A percentile compares a stretch with the other conserved stretches of the same genome.
phyloP scores from a whole-genome alignment of 2,797 vertebrate genomes.

The Tokudaia muenninki region DNA sequence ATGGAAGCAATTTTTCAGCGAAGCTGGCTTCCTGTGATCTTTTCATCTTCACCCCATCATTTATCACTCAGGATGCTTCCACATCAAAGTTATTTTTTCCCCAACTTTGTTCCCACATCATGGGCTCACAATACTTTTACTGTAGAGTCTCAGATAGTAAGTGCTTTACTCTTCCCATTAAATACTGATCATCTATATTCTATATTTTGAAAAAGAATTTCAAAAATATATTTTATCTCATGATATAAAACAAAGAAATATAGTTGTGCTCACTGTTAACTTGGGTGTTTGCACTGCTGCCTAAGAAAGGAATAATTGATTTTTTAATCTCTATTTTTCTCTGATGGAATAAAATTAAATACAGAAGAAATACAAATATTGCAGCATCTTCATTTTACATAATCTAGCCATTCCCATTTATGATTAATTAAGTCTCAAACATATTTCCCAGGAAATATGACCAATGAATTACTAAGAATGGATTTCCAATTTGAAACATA shows the following conservation, averaged over 20 bases:
- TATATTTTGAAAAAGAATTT: background rate
- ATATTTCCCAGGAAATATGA: background rate
- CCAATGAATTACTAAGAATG: background rate
- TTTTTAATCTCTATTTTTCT: background rate
- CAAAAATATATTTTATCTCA: background rate
- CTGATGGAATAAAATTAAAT: background rate
- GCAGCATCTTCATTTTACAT: background rate
- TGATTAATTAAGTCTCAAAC: background rate
- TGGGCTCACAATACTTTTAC: background rate
- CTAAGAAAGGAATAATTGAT: background rate
- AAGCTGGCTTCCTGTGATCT: constrained; percentile 7
- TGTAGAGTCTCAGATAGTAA: background rate
- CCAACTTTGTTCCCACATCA: background rate
- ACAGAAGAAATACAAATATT: background rate
- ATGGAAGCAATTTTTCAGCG: constrained; percentile 1
- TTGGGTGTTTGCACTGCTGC: background rate
- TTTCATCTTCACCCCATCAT: background rate
- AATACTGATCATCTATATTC: background rate
- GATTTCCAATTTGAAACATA: background rate
- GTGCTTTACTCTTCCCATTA: background rate
- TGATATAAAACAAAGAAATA: background rate
- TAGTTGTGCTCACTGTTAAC: background rate
- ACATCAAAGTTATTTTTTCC: background rate
- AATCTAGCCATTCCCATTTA: background rate
- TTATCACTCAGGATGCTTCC: background rate